Evolutionary conservation across 1,140 invertebrate species (phyloP).

Genomic region (Drosophila asahinai): DNA sequence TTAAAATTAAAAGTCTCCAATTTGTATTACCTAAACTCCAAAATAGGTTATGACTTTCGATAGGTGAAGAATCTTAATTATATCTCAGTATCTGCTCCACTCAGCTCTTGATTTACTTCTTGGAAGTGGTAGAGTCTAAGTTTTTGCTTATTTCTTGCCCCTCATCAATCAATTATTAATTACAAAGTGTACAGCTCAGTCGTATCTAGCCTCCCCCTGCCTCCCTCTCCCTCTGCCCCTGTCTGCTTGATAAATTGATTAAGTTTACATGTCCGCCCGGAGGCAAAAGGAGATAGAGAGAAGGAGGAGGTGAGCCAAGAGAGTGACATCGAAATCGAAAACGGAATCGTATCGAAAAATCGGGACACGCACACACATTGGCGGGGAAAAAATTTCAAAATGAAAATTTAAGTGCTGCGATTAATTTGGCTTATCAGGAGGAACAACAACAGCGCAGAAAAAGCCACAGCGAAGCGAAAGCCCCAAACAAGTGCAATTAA

Average conservation of each 20-base stretch:
- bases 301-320: conserved; percentile 11
- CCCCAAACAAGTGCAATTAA: conserved; percentile 80
- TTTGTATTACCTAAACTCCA: not conserved
- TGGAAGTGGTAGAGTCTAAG: conserved; percentile 17
- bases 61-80: conserved; percentile 8
- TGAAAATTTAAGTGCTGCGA: conserved; percentile 83
- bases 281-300: conserved; percentile 15
- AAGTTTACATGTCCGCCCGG: conserved; percentile 63
- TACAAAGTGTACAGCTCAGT: conserved; percentile 61
- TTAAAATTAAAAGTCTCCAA: too few species aligned
- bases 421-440: conserved; percentile 81
- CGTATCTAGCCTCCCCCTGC: conserved; percentile 15
- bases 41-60: not conserved
- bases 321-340: conserved; percentile 45
- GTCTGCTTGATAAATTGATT: conserved; percentile 71
- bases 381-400: conserved; percentile 61
- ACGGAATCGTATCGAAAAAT: conserved; percentile 55
- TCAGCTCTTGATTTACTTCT: not conserved
- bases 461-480: conserved; percentile 29
- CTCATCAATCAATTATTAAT: conserved; percentile 83
- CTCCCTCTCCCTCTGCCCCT: not conserved
- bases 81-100: conserved; percentile 15
- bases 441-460: not conserved
- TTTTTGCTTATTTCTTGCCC: conserved; percentile 39
- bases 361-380: conserved; percentile 27